Evolutionary conservation across 2,888 invertebrate species (phyloP), one percentile per base, ranked within the genome.

Genomic region (Drosophila atroscutellata): DNA sequence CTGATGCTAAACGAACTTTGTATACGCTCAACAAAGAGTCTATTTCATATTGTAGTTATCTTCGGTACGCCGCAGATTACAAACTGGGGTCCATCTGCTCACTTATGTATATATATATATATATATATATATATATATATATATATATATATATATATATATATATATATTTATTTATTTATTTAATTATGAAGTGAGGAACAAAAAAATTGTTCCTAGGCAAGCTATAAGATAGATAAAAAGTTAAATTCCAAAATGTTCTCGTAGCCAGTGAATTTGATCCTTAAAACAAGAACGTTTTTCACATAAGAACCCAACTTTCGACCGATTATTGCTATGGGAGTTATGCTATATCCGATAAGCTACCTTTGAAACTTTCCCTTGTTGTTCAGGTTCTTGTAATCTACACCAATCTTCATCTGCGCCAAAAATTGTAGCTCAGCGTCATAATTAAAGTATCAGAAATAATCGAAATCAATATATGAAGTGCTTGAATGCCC

Each of bases 21-120:
- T 32, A 52, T 60, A 15, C 45, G 36, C 69, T 42, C 70, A 56
- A 47, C 13, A n/a, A 39, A 9, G 28, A 15, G 15, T 54, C 34
- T 36, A 36, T 54, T 30, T n/a, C n/a, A n/a, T 28, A 18, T n/a
- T 55, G n/a, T 6, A 37, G 7, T 37, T 13, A 34, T 34, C 34
- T 34, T 34, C 13, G 34, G 2, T 13, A 34, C 13, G 34, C 34
- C 4, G 3, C 3, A 34, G 34, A 34, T 34, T 0, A 13, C 3
- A 15, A 34, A 13, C 4, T 34, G 13, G 34, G 15, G 34, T 13
- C n/a, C n/a, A n/a, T 0, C 39, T 39, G 39, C n/a, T 36, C 37
- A 37, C 18, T 37, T 39, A 9, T 9, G 9, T 39, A n/a, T 9
- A 39, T 39, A 39, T 20, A 39, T 39, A 3, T 39, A 11, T 39